Conservation (phyloP, 2,888 invertebrate species). For the Drosophila kanekoi region DNA sequence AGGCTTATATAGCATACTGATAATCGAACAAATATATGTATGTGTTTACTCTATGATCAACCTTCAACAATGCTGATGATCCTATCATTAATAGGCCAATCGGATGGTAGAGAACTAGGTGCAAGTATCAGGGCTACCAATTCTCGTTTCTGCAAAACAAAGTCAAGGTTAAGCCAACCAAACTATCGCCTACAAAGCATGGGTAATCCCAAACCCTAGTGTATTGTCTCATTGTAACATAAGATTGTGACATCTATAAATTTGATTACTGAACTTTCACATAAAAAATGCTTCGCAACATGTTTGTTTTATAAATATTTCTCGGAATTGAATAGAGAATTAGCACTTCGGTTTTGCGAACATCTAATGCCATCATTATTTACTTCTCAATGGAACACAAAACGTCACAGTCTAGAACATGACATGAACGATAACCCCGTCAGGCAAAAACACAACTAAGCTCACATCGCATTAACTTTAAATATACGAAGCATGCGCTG, state of each 20-base stretch:
- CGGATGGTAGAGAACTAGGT: slow-evolving; percentile 1
- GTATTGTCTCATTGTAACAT: not conserved
- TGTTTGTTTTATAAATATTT: not conserved
- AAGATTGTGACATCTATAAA: not conserved
- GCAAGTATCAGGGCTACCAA: not conserved
- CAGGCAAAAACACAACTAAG: not conserved
- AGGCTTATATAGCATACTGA: slow-evolving; percentile 54
- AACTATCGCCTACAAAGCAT: not conserved
- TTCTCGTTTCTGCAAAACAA: not conserved
- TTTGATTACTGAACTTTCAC: not conserved
- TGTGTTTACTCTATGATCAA: slow-evolving; percentile 4
- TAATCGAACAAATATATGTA: slow-evolving; percentile 15
- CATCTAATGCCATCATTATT: slow-evolving; percentile 5
- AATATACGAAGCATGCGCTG: slow-evolving; percentile 23
- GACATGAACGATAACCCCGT: slow-evolving; percentile 59
- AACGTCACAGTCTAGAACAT: slow-evolving; percentile 11
- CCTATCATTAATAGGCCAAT: slow-evolving; percentile 12
- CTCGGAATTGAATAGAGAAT: slow-evolving; percentile 4
- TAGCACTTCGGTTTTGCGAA: slow-evolving; percentile 3
- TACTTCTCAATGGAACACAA: slow-evolving; percentile 33
- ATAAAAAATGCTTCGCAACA: not conserved
- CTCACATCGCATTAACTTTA: slow-evolving; percentile 15
- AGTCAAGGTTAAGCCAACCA: not conserved
- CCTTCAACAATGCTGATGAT: slow-evolving; percentile 27
- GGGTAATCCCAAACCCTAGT: not conserved